These are phyloP conservation scores for Choloepus didactylus DNA, from an alignment of 2,797 vertebrate species.

Conservation along the genomic window DNA sequence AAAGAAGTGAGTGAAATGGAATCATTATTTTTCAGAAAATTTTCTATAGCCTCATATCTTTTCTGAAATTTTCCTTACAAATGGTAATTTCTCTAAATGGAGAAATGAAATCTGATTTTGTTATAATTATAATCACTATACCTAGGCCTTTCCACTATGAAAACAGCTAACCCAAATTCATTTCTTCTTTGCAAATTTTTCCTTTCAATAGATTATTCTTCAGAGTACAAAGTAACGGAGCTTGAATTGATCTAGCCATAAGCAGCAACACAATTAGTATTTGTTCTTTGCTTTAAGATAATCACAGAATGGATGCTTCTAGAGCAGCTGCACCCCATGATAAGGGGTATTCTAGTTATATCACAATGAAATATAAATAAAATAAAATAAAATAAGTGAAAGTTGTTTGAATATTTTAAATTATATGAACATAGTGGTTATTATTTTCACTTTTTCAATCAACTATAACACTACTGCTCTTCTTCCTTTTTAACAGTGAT, in stretches of 20 bases:
- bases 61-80: constrained; percentile 60
- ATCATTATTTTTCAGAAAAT: constrained; percentile 38
- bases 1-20: constrained; percentile 17
- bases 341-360: neutral
- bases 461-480: neutral
- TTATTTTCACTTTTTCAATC: neutral
- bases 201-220: constrained; percentile 33
- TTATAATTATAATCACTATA: constrained; percentile 21
- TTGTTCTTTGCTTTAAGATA: constrained; percentile 58
- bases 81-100: constrained; percentile 27
- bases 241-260: constrained; percentile 50
- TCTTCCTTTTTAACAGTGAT: neutral
- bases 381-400: constrained; percentile 60
- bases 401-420: constrained; percentile 18
- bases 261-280: neutral
- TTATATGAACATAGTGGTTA: neutral
- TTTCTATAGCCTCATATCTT: constrained; percentile 40
- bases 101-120: constrained; percentile 60
- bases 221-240: constrained; percentile 23
- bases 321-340: constrained; percentile 10
- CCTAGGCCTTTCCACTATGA: neutral
- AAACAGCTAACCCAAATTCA: constrained; percentile 67
- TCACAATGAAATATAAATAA: constrained; percentile 35
- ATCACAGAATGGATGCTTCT: constrained; percentile 33
- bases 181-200: constrained; percentile 64